Evolutionary conservation across 2,113 vertebrate species (phyloP), one percentile per base, ranked within the genome.

Genomic region (Carassius auratus): DNA sequence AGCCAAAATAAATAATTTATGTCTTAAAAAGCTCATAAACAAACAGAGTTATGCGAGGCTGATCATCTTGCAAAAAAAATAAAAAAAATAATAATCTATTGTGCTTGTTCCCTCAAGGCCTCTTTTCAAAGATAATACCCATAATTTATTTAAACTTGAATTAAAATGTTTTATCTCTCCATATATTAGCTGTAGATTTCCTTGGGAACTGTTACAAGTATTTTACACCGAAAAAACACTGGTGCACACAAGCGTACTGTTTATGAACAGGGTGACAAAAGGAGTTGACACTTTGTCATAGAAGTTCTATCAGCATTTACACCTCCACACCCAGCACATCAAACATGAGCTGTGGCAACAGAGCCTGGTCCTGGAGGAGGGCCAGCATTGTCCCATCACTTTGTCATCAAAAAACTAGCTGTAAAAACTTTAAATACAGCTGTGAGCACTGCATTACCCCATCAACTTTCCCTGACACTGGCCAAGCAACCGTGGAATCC

Each of bases 341-440:
- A 93, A 93, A 92, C 89, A 90, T 93, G 91, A 94, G 91, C 92
- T 91, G 90, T 92, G 90, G 92, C 90, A 88, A 91, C 87, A 88
- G 73, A 90, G 92, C 93, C 91, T 23, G 5, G 83, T 86, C 86
- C 15, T 36, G 92, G 92, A 94, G 86, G 90, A 89, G 86, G 92
- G 93, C 90, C 93, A 93, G 81, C 89, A 92, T 90, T 93, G 93
- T 94, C 92, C 88, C 75, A 90, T 88, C 86, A 62, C 91, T 91
- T 91, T 90, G 90, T 93, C 91, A 90, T 92, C 84, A 36, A n/a
- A 93, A 94, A 92, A n/a, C 90, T 93, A 93, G 85, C 92, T 92
- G 93, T 91, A 92, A 95, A 94, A 93, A 87, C 89, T 91, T 36
- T 10, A 91, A 88, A 89, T 85, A 23, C 38, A 77, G 73, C 10